These are phyloP conservation scores for Drosophila dunni DNA, from an alignment of 1,140 invertebrate genomes.

Conservation along the genomic window DNA sequence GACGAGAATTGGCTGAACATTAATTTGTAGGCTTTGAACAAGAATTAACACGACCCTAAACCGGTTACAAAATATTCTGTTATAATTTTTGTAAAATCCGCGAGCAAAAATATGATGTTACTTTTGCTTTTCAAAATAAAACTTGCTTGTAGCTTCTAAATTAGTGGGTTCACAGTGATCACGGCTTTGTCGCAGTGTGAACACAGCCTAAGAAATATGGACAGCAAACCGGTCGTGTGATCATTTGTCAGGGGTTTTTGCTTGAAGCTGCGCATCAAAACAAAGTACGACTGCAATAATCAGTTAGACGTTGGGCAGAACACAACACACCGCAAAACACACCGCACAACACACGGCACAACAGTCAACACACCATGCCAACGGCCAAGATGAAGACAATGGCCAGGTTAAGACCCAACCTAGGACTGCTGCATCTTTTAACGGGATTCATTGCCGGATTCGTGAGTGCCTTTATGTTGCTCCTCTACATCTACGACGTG, in stretches of 20 bases:
- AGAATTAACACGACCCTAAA: too few relatives aligned
- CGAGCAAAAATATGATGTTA: too few relatives aligned
- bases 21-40: too few relatives aligned
- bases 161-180: background rate
- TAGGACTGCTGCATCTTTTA: conserved; percentile 49
- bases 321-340: conserved; percentile 31
- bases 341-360: background rate
- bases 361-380: conserved; percentile 38
- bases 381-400: conserved; percentile 37
- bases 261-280: conserved; percentile 37
- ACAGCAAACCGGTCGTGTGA: conserved; percentile 34
- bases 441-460: conserved; percentile 61
- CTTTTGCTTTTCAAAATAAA: too few relatives aligned
- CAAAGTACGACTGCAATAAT: conserved; percentile 44
- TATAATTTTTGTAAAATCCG: too few relatives aligned
- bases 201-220: background rate
- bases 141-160: too few relatives aligned
- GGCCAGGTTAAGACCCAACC: conserved; percentile 28
- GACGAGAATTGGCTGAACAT: too few relatives aligned
- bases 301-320: conserved; percentile 55
- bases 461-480: conserved; percentile 54
- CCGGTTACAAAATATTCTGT: too few relatives aligned
- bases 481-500: conserved; percentile 56
- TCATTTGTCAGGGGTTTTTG: conserved; percentile 13
- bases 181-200: background rate